Percentiles rank a stretch among this genome's conserved stretches.
phyloP scores from a whole-genome alignment of 2,113 vertebrate species.

The Sander vitreus region DNA sequence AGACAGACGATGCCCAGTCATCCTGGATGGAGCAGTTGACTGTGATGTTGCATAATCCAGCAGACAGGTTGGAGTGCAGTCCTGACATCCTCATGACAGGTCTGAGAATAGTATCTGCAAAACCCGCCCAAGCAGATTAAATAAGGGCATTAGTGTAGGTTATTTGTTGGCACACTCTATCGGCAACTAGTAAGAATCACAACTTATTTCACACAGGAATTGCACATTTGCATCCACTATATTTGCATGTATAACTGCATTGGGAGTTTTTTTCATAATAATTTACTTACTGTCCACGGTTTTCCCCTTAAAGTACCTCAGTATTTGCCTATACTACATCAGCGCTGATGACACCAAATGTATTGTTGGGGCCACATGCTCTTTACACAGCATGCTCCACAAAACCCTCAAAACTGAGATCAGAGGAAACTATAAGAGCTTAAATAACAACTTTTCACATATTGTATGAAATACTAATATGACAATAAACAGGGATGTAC shows the following conservation, averaged over 20 bases:
- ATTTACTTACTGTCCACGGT: background rate
- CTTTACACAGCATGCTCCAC: background rate
- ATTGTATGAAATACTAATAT: background rate
- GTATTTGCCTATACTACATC: background rate
- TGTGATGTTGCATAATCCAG: conserved; percentile 40
- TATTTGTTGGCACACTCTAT: background rate
- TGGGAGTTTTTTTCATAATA: background rate
- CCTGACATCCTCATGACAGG: conserved; percentile 36
- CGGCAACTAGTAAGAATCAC: background rate
- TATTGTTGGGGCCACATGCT: background rate
- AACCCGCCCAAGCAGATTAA: background rate
- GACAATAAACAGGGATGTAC: background rate
- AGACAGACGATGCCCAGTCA: conserved; percentile 33
- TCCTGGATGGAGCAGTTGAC: conserved; percentile 73
- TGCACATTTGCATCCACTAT: background rate
- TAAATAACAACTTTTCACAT: background rate
- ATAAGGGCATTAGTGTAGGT: background rate
- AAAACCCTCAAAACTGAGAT: background rate
- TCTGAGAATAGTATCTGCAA: conserved; percentile 43
- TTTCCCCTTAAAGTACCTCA: background rate
- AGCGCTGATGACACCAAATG: background rate
- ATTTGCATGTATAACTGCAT: background rate
- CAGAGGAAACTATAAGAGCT: no score
- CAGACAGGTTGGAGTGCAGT: conserved; percentile 29
- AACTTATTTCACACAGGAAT: background rate